These are phyloP conservation scores for Chrysomela aeneicollis DNA, from an alignment of 2,888 invertebrate species.

Conservation along the genomic window DNA sequence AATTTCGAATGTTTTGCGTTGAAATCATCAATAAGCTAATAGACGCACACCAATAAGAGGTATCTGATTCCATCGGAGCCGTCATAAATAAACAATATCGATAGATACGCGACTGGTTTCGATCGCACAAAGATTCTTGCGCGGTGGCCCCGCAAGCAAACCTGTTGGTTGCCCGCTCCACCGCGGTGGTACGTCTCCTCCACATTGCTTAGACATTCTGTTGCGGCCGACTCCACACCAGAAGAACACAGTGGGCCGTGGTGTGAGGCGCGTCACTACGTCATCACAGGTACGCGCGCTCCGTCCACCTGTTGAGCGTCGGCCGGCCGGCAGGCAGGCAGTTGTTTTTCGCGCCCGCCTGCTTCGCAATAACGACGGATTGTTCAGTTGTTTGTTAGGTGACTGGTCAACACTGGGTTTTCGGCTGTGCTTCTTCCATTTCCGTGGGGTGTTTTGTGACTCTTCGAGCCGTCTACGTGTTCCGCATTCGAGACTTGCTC, in stretches of 20 bases:
- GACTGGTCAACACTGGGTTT: too few relatives aligned
- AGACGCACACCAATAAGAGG: too few relatives aligned
- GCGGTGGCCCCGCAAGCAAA: not conserved
- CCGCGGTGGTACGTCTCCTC: not conserved
- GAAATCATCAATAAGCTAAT: too few relatives aligned
- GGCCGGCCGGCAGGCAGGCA: not conserved
- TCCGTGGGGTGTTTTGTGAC: too few relatives aligned
- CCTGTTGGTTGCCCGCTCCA: not conserved
- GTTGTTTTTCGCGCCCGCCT: not conserved
- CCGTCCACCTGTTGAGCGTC: not conserved
- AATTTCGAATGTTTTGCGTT: too few relatives aligned
- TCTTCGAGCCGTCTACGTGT: too few relatives aligned
- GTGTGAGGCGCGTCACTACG: slow-evolving; percentile 4
- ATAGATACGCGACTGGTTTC: not conserved
- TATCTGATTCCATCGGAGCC: not conserved
- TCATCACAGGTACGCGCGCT: too few relatives aligned
- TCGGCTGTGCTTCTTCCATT: too few relatives aligned
- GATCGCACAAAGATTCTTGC: not conserved
- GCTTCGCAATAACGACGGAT: not conserved
- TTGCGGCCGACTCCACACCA: not conserved
- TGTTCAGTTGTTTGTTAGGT: too few relatives aligned
- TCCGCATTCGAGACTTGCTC: not conserved
- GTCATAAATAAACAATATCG: not conserved
- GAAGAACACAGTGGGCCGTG: slow-evolving; percentile 5
- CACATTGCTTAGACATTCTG: not conserved